Evolutionary conservation across 2,888 invertebrate genomes (phyloP).

Genomic region (Dolichopus griseipennis): DNA sequence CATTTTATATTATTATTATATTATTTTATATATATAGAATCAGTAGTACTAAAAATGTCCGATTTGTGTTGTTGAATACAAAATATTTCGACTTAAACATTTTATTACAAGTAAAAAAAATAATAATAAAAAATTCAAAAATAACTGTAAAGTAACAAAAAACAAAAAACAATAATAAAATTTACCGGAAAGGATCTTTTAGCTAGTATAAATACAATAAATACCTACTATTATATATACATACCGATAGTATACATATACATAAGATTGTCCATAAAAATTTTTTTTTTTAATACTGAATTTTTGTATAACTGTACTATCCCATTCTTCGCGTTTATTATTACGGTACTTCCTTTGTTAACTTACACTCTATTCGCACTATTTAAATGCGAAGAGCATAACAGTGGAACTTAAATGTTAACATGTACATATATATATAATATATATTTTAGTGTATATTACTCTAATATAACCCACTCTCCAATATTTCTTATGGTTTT

Average conservation of each 20-base stretch:
- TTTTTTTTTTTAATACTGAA: background rate
- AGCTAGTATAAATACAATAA: background rate
- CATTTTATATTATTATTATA: no score
- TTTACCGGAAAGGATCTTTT: slow-evolving; percentile 1
- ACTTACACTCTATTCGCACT: no score
- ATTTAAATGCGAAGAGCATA: background rate
- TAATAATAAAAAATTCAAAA: no score
- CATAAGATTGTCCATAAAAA: background rate
- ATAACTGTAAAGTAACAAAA: background rate
- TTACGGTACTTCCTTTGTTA: no score
- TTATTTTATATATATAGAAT: no score
- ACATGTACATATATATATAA: no score
- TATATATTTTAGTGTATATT: no score
- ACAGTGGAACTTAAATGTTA: background rate
- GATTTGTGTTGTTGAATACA: background rate
- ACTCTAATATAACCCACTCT: no score
- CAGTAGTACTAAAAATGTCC: background rate
- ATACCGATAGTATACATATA: background rate
- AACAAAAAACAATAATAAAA: background rate
- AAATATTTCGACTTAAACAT: background rate
- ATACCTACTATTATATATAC: no score
- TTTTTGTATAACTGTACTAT: background rate
- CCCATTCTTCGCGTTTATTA: background rate
- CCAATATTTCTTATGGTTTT: no score
- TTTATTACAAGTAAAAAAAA: background rate